Conservation (phyloP, 2,113 vertebrate genomes). For the zebrafish (Danio rerio) region GRCz12tu NC_133177.1:9263501-9264000, state of each 20-base stretch:
- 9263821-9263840: conserved; percentile 1
- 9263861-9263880: background rate
- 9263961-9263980: background rate
- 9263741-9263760: background rate
- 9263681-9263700: background rate
- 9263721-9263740: background rate
- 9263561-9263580: too few relatives aligned
- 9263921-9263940: background rate
- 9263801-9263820: background rate
- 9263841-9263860: background rate
- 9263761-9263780: background rate
- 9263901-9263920: background rate
- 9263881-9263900: background rate
- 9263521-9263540: too few relatives aligned
- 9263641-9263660: too few relatives aligned
- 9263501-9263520: too few relatives aligned
- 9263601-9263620: too few relatives aligned
- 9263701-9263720: background rate
- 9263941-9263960: background rate
- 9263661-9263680: too few relatives aligned
- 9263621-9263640: too few relatives aligned
- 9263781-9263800: background rate
- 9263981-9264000: background rate
- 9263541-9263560: too few relatives aligned
- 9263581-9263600: too few relatives aligned